These are phyloP conservation scores for Limnephilus auricula DNA, from an alignment of 2,888 invertebrate species.

Conservation along the genomic window DNA sequence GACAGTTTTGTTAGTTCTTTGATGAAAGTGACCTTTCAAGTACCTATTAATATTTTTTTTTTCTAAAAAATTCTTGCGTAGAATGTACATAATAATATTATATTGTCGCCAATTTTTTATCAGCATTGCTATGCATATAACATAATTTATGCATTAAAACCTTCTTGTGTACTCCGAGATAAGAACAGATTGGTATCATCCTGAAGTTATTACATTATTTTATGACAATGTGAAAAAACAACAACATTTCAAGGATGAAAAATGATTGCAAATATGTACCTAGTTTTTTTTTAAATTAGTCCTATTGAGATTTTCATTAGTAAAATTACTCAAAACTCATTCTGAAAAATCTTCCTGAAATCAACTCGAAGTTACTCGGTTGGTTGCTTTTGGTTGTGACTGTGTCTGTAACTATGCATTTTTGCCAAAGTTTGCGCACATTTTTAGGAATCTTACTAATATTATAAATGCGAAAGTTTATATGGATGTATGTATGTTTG, in stretches of 20 bases:
- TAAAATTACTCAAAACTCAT: neutral
- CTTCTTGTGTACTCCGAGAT: neutral
- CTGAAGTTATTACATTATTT: neutral
- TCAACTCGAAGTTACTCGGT: too few species aligned
- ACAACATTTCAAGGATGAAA: neutral
- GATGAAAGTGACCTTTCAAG: neutral
- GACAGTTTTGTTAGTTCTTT: too few species aligned
- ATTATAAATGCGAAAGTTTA: too few species aligned
- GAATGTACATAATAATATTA: neutral
- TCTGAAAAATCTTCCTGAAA: too few species aligned
- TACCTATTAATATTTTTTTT: neutral
- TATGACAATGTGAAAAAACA: neutral
- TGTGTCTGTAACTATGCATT: too few species aligned
- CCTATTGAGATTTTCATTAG: neutral
- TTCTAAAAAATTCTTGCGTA: neutral
- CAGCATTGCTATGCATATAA: neutral
- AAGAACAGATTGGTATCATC: neutral
- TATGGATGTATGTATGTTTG: too few species aligned
- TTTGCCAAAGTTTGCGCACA: too few species aligned
- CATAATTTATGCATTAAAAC: neutral
- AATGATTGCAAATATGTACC: neutral
- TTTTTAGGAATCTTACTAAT: too few species aligned
- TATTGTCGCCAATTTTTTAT: neutral
- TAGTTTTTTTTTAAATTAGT: neutral
- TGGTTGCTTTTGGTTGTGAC: too few species aligned